These are phyloP conservation scores for Eupeodes latifasciatus DNA, from an alignment of 2,888 invertebrate species.

Conservation along the genomic window DNA sequence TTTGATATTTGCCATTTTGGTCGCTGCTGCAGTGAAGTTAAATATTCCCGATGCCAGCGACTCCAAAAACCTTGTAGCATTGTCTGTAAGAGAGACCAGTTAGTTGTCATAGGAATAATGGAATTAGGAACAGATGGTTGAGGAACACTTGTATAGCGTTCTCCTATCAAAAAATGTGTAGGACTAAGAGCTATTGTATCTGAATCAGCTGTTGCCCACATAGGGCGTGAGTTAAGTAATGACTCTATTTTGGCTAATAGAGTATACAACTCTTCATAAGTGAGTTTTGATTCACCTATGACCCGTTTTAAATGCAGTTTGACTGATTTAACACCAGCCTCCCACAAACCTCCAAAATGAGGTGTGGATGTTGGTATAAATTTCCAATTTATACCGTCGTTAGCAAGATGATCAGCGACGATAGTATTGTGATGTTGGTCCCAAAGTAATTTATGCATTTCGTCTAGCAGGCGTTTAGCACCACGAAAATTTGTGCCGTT, in stretches of 20 bases:
- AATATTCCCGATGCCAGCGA: constrained; percentile 35
- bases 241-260: constrained; percentile 50
- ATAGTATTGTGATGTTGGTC: too few relatives aligned
- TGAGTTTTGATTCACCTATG: constrained; percentile 4
- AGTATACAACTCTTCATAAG: constrained; percentile 57
- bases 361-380: not conserved
- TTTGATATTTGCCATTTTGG: constrained; percentile 29
- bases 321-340: not conserved
- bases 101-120: not conserved
- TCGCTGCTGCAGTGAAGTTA: constrained; percentile 44
- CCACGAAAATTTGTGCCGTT: too few relatives aligned
- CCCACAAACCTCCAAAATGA: constrained; percentile 11
- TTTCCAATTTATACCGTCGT: not conserved
- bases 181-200: constrained; percentile 23
- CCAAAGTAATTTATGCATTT: too few relatives aligned
- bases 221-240: constrained; percentile 56
- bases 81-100: constrained; percentile 19
- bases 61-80: constrained; percentile 30
- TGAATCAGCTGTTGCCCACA: not conserved
- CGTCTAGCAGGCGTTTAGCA: too few relatives aligned
- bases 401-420: too few relatives aligned
- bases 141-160: not conserved
- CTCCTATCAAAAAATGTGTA: not conserved
- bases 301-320: not conserved
- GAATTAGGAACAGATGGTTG: constrained; percentile 2